Evolutionary conservation across 1,140 invertebrate species (phyloP), one percentile per base, ranked within the genome.

Genomic region (Brevipalpus yothersi): DNA sequence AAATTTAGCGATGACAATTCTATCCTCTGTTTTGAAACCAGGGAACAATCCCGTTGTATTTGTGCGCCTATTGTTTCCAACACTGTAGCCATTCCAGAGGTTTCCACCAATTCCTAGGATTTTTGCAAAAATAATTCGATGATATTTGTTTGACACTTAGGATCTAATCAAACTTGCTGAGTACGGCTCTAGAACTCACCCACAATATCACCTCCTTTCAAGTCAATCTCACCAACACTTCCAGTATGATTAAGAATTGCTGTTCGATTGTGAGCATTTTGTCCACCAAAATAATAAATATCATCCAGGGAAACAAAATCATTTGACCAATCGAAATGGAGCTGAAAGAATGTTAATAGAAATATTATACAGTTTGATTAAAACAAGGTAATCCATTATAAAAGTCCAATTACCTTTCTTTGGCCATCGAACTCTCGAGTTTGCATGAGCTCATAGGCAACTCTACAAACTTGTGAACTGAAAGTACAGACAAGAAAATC

Each of bases 271-370:
- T 94, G 86, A 23, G 82, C 78, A 72, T 83, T 86, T 75, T 95
- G 91, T 1, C 92, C 91, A n/a, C 91, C 91, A 71, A 88, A 95
- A 72, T 96, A 97, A 73, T 93, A 96, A 66, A 94, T 86, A 70
- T 96, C 92, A 72, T 97, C 92, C 40, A 97, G 75, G 2, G 90
- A 94, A 63, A 81, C 78, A 70, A 89, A 94, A 40, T 60, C 59
- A 9, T 54, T 51, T 13, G 62, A 64, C 17, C 62, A 57, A 61
- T 66, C 65, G 4, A 62, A 13, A 8, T 4, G 7, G 42, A 39
- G 23, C 53, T 61, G 31, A 39, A 15, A 59, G 54, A 11, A 41
- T n/a, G n/a, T n/a, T n/a, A n/a, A n/a, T n/a, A n/a, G n/a, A n/a
- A n/a, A n/a, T n/a, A n/a, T n/a, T n/a, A 58, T 15, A 10, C 10